These are phyloP conservation scores for Percopsis transmontana DNA, from an alignment of 2,113 vertebrate species.

Conservation along the genomic window DNA sequence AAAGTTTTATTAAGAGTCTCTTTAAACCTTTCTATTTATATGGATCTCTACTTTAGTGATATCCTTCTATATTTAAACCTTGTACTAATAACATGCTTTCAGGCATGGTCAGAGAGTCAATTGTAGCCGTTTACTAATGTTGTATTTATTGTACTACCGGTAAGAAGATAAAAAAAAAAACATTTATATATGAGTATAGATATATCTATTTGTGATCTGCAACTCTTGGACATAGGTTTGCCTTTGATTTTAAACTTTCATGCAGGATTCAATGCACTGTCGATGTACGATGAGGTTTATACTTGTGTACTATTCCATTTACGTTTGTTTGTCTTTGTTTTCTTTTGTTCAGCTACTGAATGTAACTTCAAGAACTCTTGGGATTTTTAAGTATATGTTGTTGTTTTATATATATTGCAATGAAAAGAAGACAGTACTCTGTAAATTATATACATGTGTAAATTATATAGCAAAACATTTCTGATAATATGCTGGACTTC, in stretches of 20 bases:
- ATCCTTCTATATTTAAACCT: slow-evolving; percentile 78
- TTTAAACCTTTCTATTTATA: slow-evolving; percentile 76
- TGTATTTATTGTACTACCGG: slow-evolving; percentile 80
- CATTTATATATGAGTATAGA: slow-evolving; percentile 77
- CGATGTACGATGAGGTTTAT: slow-evolving; percentile 68
- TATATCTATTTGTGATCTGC: slow-evolving; percentile 80
- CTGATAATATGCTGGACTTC: slow-evolving; percentile 72
- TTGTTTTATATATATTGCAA: slow-evolving; percentile 67
- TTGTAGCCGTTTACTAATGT: slow-evolving; percentile 81
- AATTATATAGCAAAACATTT: slow-evolving; percentile 72
- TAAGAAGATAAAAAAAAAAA: slow-evolving; percentile 65
- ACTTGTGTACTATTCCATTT: slow-evolving; percentile 66
- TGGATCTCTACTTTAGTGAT: slow-evolving; percentile 73
- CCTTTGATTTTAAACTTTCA: slow-evolving; percentile 66
- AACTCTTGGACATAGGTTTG: slow-evolving; percentile 72
- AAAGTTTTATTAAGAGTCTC: slow-evolving; percentile 72
- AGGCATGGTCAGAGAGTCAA: slow-evolving; percentile 73
- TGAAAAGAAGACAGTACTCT: slow-evolving; percentile 64
- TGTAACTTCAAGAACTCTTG: slow-evolving; percentile 73
- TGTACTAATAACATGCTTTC: slow-evolving; percentile 79
- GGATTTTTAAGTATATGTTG: slow-evolving; percentile 75
- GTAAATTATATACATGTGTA: slow-evolving; percentile 73
- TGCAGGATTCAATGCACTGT: slow-evolving; percentile 71
- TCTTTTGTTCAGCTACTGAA: slow-evolving; percentile 78
- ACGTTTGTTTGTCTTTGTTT: slow-evolving; percentile 49